Conservation (phyloP, 2,113 vertebrate species). For the Atractosteus spatula region DNA sequence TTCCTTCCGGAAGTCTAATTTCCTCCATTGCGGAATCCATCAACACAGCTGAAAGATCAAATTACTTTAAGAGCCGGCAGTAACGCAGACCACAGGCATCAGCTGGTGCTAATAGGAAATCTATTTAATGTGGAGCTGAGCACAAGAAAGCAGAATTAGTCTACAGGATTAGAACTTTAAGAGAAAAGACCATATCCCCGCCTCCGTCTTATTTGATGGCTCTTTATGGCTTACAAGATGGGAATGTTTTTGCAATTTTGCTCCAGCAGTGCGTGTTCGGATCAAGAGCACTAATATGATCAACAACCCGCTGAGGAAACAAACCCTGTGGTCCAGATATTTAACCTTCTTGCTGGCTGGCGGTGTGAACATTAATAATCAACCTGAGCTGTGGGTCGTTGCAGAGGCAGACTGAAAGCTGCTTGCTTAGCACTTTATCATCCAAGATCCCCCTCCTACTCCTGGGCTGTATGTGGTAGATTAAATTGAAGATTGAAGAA, state of each 20-base stretch:
- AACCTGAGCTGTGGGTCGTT: slow-evolving; percentile 19
- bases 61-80: background rate
- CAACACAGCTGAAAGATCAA: background rate
- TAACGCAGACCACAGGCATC: background rate
- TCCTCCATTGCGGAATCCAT: background rate
- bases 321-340: background rate
- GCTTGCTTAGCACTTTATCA: slow-evolving; percentile 27
- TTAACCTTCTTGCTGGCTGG: slow-evolving; percentile 18
- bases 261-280: too few relatives aligned
- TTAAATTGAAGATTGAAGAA: slow-evolving; percentile 19
- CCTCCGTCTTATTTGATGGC: too few relatives aligned
- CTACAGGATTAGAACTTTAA: background rate
- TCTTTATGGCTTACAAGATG: too few relatives aligned
- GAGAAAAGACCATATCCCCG: background rate
- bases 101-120: slow-evolving; percentile 2
- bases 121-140: background rate
- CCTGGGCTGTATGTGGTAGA: slow-evolving; percentile 2
- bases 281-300: too few relatives aligned
- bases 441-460: slow-evolving; percentile 5
- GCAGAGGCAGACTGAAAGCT: slow-evolving; percentile 31
- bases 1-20: background rate
- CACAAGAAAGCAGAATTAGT: slow-evolving; percentile 1
- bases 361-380: slow-evolving; percentile 15
- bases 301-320: background rate
- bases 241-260: too few relatives aligned